Evolutionary conservation across 2,888 invertebrate genomes (phyloP), one percentile per base, ranked within the genome.

Genomic region (Hypolimnas misippus): DNA sequence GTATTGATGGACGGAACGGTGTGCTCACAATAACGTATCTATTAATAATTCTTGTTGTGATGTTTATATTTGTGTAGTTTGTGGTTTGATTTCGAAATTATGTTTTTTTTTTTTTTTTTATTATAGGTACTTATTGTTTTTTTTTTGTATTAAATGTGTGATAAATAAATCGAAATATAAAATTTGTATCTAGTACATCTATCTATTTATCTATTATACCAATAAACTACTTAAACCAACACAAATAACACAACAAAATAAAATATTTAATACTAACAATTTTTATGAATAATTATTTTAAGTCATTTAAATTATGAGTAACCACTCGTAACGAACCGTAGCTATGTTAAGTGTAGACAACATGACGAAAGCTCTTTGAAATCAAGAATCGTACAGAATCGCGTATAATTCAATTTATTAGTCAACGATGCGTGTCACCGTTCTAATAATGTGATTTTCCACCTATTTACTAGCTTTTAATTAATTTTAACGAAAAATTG

Each of bases 391-490:
- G 72, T 76, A 70, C 78, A 73, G 75, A 74, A 76, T 76, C 75
- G 77, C 76, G 76, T 76, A 72, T 82, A 86, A 86, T 84, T 82
- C 75, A 73, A 85, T 86, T 86, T 82, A 69, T 68, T 57, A 57
- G 62, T 54, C 60, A 69, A 72, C 73, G 72, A 73, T 73, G 73
- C 76, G 72, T 70, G 71, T 74, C 67, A 75, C 76, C 78, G 76
- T 76, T 64, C 76, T 73, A 63, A 70, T 82, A 84, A 84, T 78
- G 71, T 68, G 71, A 70, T 71, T 66, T 63, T 63, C 50, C 40
- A 40, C 17, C 44, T 14, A 33, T 58, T 42, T n/a, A 33, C 51
- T 44, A 19, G 51, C 17, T 44, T 8, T 35, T 31, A 58, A 31
- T 51, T 5, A 3, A 51, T 51, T 58, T 51, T 33, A 51, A 35